Percentiles rank a stretch among this genome's conserved stretches.
These are phyloP conservation scores for Drosophila neocordata DNA, from an alignment of 1,140 invertebrate genomes.

Conservation along the genomic window DNA sequence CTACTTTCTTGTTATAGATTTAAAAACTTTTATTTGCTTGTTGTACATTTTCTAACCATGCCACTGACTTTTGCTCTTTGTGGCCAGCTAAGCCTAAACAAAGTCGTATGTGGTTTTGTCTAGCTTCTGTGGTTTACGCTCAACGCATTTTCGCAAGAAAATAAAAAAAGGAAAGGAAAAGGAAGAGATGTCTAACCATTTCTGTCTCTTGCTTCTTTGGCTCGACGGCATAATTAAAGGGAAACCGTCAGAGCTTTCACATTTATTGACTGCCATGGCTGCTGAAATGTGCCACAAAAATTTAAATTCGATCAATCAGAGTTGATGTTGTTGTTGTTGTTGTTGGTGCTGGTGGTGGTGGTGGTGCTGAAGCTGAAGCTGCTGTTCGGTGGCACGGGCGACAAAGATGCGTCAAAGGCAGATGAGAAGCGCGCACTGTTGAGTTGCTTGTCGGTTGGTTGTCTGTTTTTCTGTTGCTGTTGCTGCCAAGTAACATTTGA, in stretches of 20 bases:
- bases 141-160: conserved; percentile 17
- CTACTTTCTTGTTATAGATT: too few species aligned
- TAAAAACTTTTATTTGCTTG: too few species aligned
- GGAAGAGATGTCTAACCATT: background rate
- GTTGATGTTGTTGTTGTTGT: conserved; percentile 2
- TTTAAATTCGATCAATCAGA: conserved; percentile 77
- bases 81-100: conserved; percentile 1
- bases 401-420: conserved; percentile 46
- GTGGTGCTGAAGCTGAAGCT: background rate
- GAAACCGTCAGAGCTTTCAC: conserved; percentile 41
- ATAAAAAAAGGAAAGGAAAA: background rate
- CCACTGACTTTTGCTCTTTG: conserved; percentile 6
- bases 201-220: background rate
- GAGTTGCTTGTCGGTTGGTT: conserved; percentile 29
- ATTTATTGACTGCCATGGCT: conserved; percentile 51
- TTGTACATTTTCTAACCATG: background rate
- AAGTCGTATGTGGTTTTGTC: conserved; percentile 18
- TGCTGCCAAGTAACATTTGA: conserved; percentile 70
- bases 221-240: conserved; percentile 52
- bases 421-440: conserved; percentile 17
- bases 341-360: background rate
- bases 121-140: conserved; percentile 12
- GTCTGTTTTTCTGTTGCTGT: conserved; percentile 18
- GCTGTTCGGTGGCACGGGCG: background rate
- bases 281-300: conserved; percentile 74